Conservation (phyloP, 2,113 vertebrate genomes). For the Pelobates fuscus region DNA sequence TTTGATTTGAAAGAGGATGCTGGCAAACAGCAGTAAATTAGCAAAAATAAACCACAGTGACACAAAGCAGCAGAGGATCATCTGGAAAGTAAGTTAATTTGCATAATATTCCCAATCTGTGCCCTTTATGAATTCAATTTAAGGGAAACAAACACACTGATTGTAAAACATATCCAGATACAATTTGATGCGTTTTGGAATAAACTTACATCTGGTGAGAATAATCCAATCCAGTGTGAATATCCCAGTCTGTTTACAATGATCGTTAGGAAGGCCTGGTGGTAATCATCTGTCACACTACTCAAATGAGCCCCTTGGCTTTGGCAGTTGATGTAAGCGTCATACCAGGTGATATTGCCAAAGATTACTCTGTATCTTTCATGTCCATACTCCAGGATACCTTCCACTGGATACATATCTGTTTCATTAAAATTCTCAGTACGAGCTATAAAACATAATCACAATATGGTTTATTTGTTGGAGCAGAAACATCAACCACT, state of each 20-base stretch:
- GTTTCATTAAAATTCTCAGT: constrained; percentile 67
- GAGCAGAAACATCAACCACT: too few relatives aligned
- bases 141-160: too few relatives aligned
- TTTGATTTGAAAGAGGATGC: too few relatives aligned
- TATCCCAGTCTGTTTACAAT: constrained; percentile 77
- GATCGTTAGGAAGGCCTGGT: constrained; percentile 91
- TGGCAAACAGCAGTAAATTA: too few relatives aligned
- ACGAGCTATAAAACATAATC: background rate
- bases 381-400: constrained; percentile 80
- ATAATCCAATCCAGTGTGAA: constrained; percentile 89
- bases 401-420: constrained; percentile 69
- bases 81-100: too few relatives aligned
- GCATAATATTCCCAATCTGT: too few relatives aligned
- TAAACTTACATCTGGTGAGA: constrained; percentile 80
- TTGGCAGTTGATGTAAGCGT: constrained; percentile 78
- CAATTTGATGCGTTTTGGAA: too few relatives aligned
- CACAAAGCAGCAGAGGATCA: too few relatives aligned
- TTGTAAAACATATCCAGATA: too few relatives aligned
- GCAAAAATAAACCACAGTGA: too few relatives aligned
- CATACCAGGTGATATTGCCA: constrained; percentile 90
- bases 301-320: constrained; percentile 75
- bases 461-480: too few relatives aligned
- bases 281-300: constrained; percentile 85
- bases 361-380: constrained; percentile 79
- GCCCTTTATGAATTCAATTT: too few relatives aligned